A percentile compares a stretch with the other conserved stretches of the same genome.
Conservation (phyloP, 2,888 invertebrate genomes). For the Acanthococcus lagerstroemiae region DNA sequence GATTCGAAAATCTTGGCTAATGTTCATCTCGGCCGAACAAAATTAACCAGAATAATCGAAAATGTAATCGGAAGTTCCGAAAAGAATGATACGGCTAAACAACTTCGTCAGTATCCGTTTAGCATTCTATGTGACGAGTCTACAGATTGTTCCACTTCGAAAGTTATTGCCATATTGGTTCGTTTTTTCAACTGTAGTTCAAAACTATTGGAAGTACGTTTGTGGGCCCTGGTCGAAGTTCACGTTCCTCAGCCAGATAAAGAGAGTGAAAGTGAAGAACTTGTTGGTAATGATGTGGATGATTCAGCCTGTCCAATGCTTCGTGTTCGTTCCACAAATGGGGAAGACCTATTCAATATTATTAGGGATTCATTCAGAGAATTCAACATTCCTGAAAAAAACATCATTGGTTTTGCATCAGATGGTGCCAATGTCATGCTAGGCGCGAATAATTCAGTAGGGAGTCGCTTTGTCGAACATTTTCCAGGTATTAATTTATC, state of each 20-base stretch:
- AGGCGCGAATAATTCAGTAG: slow-evolving; percentile 19
- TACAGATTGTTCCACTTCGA: slow-evolving; percentile 7
- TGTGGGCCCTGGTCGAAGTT: neutral
- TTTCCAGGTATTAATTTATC: slow-evolving; percentile 12
- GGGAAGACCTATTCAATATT: slow-evolving; percentile 2
- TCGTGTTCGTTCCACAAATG: neutral
- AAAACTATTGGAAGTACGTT: neutral
- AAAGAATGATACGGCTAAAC: neutral
- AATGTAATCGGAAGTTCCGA: slow-evolving; percentile 10
- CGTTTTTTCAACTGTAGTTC: neutral
- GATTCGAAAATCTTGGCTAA: slow-evolving; percentile 32
- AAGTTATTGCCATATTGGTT: neutral
- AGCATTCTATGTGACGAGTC: slow-evolving; percentile 8
- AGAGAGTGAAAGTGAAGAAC: neutral
- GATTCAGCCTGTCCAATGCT: neutral
- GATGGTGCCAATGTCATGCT: slow-evolving; percentile 17
- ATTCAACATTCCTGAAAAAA: slow-evolving; percentile 2
- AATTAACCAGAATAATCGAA: slow-evolving; percentile 27
- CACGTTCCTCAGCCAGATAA: neutral
- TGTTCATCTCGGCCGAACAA: slow-evolving; percentile 28
- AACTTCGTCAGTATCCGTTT: neutral
- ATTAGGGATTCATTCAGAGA: neutral
- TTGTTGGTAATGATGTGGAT: neutral
- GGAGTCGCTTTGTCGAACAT: neutral
- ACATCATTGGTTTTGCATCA: slow-evolving; percentile 13